phyloP scores from a whole-genome alignment of 2,113 vertebrate species.

The Cervus canadensis region DNA sequence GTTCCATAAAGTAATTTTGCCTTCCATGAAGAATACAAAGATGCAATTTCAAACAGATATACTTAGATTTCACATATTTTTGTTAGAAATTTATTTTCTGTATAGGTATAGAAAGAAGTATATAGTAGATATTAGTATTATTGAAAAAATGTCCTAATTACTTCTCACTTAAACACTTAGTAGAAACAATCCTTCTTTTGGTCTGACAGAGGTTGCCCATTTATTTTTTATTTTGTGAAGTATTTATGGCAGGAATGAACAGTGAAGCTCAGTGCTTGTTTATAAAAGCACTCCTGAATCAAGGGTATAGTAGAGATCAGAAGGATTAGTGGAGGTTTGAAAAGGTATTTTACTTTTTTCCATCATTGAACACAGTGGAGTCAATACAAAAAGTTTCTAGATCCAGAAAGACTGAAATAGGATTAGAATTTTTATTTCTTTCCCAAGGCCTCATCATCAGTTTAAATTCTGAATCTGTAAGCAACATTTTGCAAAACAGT shows the following conservation, averaged over 20 bases:
- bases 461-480: conserved; percentile 21
- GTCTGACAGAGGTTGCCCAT: conserved; percentile 8
- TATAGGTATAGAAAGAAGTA: conserved; percentile 8
- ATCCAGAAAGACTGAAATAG: conserved; percentile 35
- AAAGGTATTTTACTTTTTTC: conserved; percentile 29
- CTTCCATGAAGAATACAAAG: not conserved
- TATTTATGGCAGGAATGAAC: not conserved
- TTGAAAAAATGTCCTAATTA: conserved; percentile 62
- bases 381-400: not conserved
- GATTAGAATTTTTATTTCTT: conserved; percentile 51
- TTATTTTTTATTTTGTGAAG: conserved; percentile 20
- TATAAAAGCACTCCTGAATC: conserved; percentile 3
- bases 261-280: not conserved
- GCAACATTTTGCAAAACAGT: not conserved
- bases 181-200: not conserved
- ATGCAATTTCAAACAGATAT: not conserved
- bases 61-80: conserved; percentile 57
- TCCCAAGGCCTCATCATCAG: not conserved
- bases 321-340: conserved; percentile 15
- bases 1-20: conserved; percentile 61
- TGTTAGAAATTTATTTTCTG: conserved; percentile 62
- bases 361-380: conserved; percentile 11
- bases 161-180: conserved; percentile 34
- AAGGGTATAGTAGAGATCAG: not conserved
- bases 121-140: conserved; percentile 3